Conservation (phyloP, 2,888 invertebrate species). For the Scrobipalpa costella region DNA sequence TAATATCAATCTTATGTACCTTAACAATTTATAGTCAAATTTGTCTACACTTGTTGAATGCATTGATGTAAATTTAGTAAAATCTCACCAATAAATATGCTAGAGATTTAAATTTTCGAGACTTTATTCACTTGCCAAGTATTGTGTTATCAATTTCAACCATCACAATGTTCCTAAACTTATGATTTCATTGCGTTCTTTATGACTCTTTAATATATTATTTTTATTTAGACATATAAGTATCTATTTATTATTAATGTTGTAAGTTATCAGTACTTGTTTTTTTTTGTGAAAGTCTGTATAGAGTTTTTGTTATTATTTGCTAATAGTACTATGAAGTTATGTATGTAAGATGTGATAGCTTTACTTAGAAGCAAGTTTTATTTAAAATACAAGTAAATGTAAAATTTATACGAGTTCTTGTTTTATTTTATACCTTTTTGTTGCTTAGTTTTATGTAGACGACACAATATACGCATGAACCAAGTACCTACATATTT, state of each 20-base stretch:
- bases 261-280: slow-evolving; percentile 58
- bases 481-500: no score
- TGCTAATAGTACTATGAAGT: slow-evolving; percentile 53
- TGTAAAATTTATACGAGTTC: slow-evolving; percentile 63
- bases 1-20: slow-evolving; percentile 23
- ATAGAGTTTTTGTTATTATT: slow-evolving; percentile 69
- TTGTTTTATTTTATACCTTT: slow-evolving; percentile 71
- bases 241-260: slow-evolving; percentile 63
- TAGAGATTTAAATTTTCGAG: slow-evolving; percentile 51
- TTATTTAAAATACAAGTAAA: slow-evolving; percentile 75
- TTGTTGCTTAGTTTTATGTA: slow-evolving; percentile 27
- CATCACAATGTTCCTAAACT: slow-evolving; percentile 64
- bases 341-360: slow-evolving; percentile 76
- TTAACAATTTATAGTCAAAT: slow-evolving; percentile 8
- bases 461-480: slow-evolving; percentile 9
- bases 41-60: slow-evolving; percentile 25
- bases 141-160: slow-evolving; percentile 42
- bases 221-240: slow-evolving; percentile 49
- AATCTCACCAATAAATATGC: slow-evolving; percentile 33
- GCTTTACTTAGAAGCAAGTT: slow-evolving; percentile 78
- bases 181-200: slow-evolving; percentile 50
- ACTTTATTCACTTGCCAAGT: slow-evolving; percentile 59
- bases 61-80: slow-evolving; percentile 22
- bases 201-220: slow-evolving; percentile 45
- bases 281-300: slow-evolving; percentile 68